Evolutionary conservation across 2,113 vertebrate species (phyloP).

Genomic region (Daubentonia madagascariensis): DNA sequence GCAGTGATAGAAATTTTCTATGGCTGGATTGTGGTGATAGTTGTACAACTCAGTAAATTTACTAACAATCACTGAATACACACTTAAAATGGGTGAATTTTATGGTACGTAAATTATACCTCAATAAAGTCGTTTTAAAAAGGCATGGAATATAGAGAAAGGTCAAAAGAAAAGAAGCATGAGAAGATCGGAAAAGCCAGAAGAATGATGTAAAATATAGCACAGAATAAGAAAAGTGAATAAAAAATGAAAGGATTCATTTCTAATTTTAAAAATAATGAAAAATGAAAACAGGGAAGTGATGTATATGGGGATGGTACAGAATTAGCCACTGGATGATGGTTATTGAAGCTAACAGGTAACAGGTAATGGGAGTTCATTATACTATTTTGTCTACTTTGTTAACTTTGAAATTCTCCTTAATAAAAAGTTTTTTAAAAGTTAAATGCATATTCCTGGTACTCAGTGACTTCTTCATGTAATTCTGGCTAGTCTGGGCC

Average conservation of each 20-base stretch:
- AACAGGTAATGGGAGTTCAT: not conserved
- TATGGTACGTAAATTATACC: not conserved
- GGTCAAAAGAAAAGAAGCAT: not conserved
- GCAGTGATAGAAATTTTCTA: not conserved
- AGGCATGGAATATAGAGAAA: not conserved
- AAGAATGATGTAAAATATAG: not conserved
- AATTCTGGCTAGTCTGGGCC: not conserved
- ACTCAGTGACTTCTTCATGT: not conserved
- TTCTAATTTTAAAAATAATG: not conserved
- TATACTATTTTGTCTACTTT: not conserved
- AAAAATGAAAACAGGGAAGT: not conserved
- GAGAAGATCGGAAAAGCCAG: not conserved
- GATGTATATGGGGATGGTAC: not conserved
- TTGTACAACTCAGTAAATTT: not conserved
- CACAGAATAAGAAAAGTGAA: not conserved
- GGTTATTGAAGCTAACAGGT: not conserved
- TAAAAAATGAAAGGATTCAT: not conserved
- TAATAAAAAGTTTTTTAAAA: not conserved
- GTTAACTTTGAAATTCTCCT: not conserved
- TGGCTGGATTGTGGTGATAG: not conserved
- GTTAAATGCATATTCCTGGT: not conserved
- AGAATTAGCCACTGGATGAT: not conserved
- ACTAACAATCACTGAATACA: not conserved
- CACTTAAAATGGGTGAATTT: not conserved
- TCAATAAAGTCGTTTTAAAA: not conserved